Conservation (phyloP, 2,888 invertebrate genomes). For the Amblyteles armatorius region DNA sequence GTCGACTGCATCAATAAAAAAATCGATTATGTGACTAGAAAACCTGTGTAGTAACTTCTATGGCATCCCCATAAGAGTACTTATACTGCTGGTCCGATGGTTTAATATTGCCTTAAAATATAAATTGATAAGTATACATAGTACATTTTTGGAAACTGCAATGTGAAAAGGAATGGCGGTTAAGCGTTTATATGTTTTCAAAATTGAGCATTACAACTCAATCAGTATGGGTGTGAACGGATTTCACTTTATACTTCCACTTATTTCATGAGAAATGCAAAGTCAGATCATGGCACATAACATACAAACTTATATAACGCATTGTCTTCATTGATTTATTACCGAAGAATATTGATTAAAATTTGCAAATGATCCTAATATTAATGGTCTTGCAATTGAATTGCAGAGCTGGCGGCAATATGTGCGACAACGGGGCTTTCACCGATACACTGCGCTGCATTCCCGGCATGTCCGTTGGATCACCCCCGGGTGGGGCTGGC, state of each 20-base stretch:
- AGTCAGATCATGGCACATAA: neutral
- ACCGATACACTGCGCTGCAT: slow-evolving; percentile 88
- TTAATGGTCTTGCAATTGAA: slow-evolving; percentile 70
- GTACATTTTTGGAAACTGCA: no score
- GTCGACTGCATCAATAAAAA: no score
- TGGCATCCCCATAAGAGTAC: no score
- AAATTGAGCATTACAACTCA: no score
- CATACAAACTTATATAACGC: neutral
- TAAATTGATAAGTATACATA: no score
- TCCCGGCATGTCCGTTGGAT: slow-evolving; percentile 86
- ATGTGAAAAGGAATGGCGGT: no score
- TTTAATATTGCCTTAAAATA: no score
- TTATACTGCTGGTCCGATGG: no score
- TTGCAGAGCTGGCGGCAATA: slow-evolving; percentile 90
- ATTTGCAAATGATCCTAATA: slow-evolving; percentile 31
- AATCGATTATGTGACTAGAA: no score
- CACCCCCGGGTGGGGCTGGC: slow-evolving; percentile 86
- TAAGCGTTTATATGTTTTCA: no score
- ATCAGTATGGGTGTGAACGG: no score
- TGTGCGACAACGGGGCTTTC: slow-evolving; percentile 90
- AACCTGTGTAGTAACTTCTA: no score
- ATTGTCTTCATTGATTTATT: neutral
- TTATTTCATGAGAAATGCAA: neutral
- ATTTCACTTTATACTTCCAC: neutral
- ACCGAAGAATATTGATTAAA: neutral